Evolutionary conservation across 2,797 vertebrate species (phyloP).

Genomic region (Macropus fuliginosus): DNA sequence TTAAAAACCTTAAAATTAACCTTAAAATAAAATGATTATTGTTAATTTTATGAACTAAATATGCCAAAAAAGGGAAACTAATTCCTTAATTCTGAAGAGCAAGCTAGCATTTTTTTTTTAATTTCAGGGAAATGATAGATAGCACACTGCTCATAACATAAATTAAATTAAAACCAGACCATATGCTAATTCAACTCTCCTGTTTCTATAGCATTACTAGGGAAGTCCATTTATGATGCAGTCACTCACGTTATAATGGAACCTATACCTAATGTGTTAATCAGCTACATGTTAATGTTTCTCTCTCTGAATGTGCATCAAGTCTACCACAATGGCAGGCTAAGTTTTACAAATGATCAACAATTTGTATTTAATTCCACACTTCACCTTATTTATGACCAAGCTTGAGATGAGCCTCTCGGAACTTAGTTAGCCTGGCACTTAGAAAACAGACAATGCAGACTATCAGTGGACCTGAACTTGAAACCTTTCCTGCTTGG

Average conservation of each 20-base stretch:
- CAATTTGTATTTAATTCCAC: too few species aligned
- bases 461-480: too few species aligned
- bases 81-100: conserved; percentile 7
- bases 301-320: not conserved
- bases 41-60: conserved; percentile 17
- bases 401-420: too few species aligned
- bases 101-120: not conserved
- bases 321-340: too few species aligned
- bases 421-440: too few species aligned
- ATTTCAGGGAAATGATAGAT: conserved; percentile 1
- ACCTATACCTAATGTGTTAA: not conserved
- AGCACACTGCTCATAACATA: not conserved
- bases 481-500: too few species aligned
- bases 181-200: not conserved
- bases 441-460: too few species aligned
- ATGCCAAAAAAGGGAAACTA: not conserved
- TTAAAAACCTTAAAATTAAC: not conserved
- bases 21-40: not conserved
- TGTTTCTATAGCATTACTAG: not conserved
- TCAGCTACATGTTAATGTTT: not conserved
- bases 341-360: too few species aligned
- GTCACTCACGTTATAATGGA: not conserved
- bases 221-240: not conserved
- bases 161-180: not conserved
- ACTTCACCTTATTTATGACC: too few species aligned